These are phyloP conservation scores for Sarotherodon lohbergeri DNA, from an alignment of 2,113 vertebrate genomes.

Conservation along the genomic window DNA sequence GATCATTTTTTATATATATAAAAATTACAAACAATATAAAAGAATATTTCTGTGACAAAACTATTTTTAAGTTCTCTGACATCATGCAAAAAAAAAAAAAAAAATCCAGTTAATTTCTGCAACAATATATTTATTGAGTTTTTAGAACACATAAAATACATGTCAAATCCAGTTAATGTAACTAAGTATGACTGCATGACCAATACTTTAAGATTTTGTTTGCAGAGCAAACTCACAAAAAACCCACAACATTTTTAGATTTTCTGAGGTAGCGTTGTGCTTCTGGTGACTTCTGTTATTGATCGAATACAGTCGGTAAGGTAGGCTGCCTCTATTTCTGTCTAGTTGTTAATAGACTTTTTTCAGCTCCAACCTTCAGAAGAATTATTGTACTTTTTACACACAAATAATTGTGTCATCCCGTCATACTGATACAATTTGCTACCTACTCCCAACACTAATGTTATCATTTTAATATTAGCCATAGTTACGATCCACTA, in stretches of 20 bases:
- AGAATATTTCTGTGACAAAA: not conserved
- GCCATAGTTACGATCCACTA: not conserved
- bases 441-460: not conserved
- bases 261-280: not conserved
- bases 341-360: not conserved
- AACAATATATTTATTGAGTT: no score
- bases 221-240: not conserved
- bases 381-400: not conserved
- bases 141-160: no score
- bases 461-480: not conserved
- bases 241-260: rapidly evolving
- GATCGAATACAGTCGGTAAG: rapidly evolving
- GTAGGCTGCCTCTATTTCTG: not conserved
- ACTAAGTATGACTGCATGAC: not conserved
- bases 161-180: not conserved
- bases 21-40: not conserved
- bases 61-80: not conserved
- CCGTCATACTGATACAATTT: not conserved
- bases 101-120: not conserved
- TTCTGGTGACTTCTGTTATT: not conserved
- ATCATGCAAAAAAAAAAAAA: not conserved
- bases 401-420: not conserved
- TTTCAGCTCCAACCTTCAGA: not conserved
- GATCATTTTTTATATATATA: not conserved
- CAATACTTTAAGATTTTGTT: not conserved